phyloP scores from a whole-genome alignment of 2,113 vertebrate species.

The Galbula dea region DNA sequence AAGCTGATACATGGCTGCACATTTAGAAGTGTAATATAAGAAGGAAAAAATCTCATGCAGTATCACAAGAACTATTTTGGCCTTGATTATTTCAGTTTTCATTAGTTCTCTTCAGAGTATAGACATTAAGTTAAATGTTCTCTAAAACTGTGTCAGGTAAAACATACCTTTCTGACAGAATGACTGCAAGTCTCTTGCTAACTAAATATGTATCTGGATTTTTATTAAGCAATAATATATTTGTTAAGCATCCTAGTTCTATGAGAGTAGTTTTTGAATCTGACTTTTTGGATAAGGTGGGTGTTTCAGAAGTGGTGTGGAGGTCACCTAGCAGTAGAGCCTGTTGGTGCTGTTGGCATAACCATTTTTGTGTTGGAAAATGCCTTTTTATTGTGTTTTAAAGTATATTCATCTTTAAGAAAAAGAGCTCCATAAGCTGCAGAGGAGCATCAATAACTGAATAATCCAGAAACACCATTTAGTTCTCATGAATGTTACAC shows the following conservation, averaged over 20 bases:
- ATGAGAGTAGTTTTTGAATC: neutral
- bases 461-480: constrained; percentile 57
- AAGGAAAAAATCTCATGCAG: neutral
- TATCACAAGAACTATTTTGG: neutral
- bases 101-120: neutral
- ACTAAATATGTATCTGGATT: neutral
- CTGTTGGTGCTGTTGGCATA: neutral
- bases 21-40: neutral
- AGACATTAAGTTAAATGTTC: neutral
- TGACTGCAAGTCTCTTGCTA: fast-evolving
- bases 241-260: neutral
- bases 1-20: neutral
- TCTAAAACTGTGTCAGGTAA: neutral
- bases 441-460: constrained; percentile 57
- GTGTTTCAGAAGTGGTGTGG: neutral
- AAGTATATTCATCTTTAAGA: constrained; percentile 14
- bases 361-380: neutral
- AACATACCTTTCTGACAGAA: neutral
- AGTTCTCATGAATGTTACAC: constrained; percentile 68
- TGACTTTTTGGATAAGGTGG: neutral
- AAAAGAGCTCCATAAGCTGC: constrained; percentile 17
- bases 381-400: neutral
- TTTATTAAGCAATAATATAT: neutral
- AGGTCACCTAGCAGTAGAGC: neutral
- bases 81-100: neutral